A percentile compares a stretch with the other conserved stretches of the same genome.
Conservation (phyloP, 2,888 invertebrate genomes). For the Julus scanicus region DNA sequence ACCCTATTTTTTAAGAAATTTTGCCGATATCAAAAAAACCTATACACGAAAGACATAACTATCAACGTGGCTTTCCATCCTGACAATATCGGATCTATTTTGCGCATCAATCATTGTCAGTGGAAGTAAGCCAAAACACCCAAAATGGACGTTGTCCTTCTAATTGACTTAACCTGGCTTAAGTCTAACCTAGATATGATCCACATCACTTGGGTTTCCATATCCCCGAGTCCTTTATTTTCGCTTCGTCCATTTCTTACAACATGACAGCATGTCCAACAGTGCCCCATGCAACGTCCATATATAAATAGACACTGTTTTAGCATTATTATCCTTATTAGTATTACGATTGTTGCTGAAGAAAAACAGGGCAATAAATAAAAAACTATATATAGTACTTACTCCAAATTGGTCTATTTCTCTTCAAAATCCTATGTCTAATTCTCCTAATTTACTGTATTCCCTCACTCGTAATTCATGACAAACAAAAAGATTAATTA, state of each 20-base stretch:
- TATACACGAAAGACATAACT: not conserved
- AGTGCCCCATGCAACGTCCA: not conserved
- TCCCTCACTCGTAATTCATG: not conserved
- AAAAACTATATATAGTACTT: not conserved
- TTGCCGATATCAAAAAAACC: not conserved
- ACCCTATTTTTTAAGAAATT: not conserved
- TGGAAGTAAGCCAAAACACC: slow-evolving; percentile 39
- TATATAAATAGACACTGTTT: not conserved
- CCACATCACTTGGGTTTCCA: slow-evolving; percentile 1
- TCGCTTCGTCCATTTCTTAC: not conserved
- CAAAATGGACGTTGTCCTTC: slow-evolving; percentile 39
- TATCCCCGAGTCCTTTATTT: slow-evolving; percentile 5
- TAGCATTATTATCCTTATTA: slow-evolving; percentile 18
- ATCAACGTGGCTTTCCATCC: slow-evolving; percentile 27
- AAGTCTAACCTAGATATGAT: slow-evolving; percentile 15
- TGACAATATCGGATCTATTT: slow-evolving; percentile 36
- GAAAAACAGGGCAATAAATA: not conserved
- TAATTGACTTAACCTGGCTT: slow-evolving; percentile 42
- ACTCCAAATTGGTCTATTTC: not conserved
- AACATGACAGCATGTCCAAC: slow-evolving; percentile 1
- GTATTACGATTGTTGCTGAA: not conserved
- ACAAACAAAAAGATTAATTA: slow-evolving; percentile 1
- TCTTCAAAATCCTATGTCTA: not conserved
- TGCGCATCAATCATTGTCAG: slow-evolving; percentile 24
- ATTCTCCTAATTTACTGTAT: not conserved